Conservation (phyloP, 2,113 vertebrate genomes). For the Gnathonemus longibarbis region DNA sequence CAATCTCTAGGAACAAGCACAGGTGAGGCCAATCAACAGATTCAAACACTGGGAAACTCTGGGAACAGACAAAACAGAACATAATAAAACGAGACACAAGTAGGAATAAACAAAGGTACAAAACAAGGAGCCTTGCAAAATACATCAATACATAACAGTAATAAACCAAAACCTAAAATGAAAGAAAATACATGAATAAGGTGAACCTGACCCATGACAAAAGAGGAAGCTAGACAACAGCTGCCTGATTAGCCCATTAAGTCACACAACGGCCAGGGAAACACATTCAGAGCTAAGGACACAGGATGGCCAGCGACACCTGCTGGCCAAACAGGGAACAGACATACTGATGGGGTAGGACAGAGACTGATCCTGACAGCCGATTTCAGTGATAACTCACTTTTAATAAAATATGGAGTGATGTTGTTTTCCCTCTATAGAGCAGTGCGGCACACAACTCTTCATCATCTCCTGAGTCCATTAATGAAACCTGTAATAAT, state of each 20-base stretch:
- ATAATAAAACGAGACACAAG: neutral
- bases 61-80: neutral
- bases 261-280: neutral
- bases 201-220: neutral
- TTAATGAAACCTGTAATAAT: neutral
- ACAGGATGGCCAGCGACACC: neutral
- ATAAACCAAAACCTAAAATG: neutral
- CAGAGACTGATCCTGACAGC: neutral
- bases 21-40: neutral
- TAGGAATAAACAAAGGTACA: neutral
- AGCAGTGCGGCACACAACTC: neutral
- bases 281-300: neutral
- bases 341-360: neutral
- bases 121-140: neutral
- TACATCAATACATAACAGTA: neutral
- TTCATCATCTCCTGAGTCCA: neutral
- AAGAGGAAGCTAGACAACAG: neutral
- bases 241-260: neutral
- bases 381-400: neutral
- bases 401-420: neutral
- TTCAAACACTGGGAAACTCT: neutral
- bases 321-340: neutral
- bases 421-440: neutral
- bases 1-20: neutral
- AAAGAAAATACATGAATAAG: neutral